Evolutionary conservation across 2,113 vertebrate genomes (phyloP), one percentile per base, ranked within the genome.

Genomic region (Tupaia tana): DNA sequence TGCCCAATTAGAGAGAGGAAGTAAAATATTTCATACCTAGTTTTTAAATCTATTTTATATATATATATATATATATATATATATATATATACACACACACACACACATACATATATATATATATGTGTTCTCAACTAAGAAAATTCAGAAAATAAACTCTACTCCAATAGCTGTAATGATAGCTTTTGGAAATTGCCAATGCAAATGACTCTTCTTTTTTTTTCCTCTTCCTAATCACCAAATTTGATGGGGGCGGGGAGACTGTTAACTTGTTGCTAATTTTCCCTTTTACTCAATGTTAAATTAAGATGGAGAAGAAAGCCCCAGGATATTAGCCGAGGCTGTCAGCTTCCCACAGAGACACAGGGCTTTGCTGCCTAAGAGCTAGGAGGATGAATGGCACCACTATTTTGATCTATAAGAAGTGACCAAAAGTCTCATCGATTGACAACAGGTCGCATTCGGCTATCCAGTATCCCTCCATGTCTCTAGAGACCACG

Each of bases 131-230:
- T 93, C 81, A 80, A 71, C 34, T 24, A 54, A 63, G 14, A 69
- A 93, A 91, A 89, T 67, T 79, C 58, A 90, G 19, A 93, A 91
- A 67, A 61, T 63, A 73, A 69, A 89, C 7, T 29, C 83, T 90
- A 54, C 20, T 77, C 59, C 63, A 43, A 78, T 4, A 69, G 22
- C 64, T 58, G 2, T 74, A 19, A 19, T 6, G 24, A 43, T 54
- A 69, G 22, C 54, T 74, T 86, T 74, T 89, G 27, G 94, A 96
- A 93, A 89, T 11, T 66, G 59, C 63, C 81, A 73, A n/a, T 43
- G 64, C 43, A 79, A 86, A 91, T 34, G 81, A 69, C 20, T 43
- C 4, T n/a, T 91, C 31, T 29, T 77, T 58, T 7, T 24, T 66
- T 74, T 52, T 34, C 11, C 29, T 20, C 61, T 27, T 29, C 25